Base-by-base conservation (phyloP, 2,797 vertebrate genomes). In the Sebastes oblongus region DNA sequence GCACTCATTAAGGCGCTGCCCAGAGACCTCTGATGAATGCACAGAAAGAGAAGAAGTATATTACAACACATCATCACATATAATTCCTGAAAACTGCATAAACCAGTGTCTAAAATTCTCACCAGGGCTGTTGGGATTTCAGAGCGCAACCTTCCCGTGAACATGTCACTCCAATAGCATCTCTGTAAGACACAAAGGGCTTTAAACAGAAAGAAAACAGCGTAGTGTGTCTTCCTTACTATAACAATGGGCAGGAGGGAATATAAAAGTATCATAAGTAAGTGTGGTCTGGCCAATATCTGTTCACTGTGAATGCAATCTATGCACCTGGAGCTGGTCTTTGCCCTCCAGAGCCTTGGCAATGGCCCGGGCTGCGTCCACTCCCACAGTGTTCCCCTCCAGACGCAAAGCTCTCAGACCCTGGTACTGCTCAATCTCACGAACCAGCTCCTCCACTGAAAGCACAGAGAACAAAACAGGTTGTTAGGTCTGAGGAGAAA, bases 101-200 rank as follows among this genome's bases (percentile, higher is more conserved):
- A 60, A 55, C 2, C 24, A 42, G 64, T 12, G 3, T 8, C 3
- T 56, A 3, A 8, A 67, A 22, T 42, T 66, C 91, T 95, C 92
- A 99, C 98, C 97, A 99, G 90, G 39, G 98, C 97, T 3, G 96
- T 93, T 66, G 98, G 98, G 88, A 99, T 99, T 95, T 99, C 98
- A 3, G 97, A 97, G 39, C 98, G 96, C 73, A 99, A 91, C 68
- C 98, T 97, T 56, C 98, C 98, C 0, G 98, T 99, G 88, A 99
- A 99, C 97, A 99, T 97, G 89, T 99, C 98, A 29, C 97, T 98
- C 98, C 98, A 99, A 32, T 97, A 96, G 91, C 98, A 99, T 90
- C 96, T 96, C 98, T 99, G 89, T 39, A 85, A 86, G 16, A 88
- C 25, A 71, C 4, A 64, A 65, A 68, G 3, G 30, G 7, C 5